These are phyloP conservation scores for Ondatra zibethicus DNA, from an alignment of 2,113 vertebrate species.

Conservation along the genomic window DNA sequence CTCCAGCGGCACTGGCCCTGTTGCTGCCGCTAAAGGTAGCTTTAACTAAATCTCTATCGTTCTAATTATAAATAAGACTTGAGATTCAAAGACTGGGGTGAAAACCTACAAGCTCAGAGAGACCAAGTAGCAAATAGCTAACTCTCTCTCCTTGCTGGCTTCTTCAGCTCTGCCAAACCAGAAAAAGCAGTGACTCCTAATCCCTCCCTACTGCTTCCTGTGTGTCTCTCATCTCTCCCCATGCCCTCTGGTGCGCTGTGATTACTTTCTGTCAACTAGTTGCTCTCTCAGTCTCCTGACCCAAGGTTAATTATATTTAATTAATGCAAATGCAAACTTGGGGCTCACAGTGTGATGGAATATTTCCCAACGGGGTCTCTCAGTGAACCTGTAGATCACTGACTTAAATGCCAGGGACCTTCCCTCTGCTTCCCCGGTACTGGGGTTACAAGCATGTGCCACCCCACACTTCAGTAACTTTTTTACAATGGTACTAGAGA, in stretches of 20 bases:
- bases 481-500: background rate
- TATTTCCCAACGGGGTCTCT: background rate
- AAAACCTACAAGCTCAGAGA: background rate
- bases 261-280: background rate
- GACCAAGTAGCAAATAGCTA: background rate
- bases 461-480: background rate
- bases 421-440: background rate
- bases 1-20: no score
- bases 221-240: background rate
- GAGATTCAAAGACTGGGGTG: background rate
- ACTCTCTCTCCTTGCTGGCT: background rate
- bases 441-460: background rate
- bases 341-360: background rate
- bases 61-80: background rate
- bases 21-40: background rate
- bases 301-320: background rate
- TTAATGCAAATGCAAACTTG: background rate
- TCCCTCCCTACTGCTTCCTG: background rate
- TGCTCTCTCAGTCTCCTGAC: background rate
- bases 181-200: background rate
- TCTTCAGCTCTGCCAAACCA: no score
- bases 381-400: background rate
- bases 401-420: background rate
- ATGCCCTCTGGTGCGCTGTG: background rate
- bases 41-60: background rate